Percentiles rank a stretch among this genome's conserved stretches.
phyloP scores from a whole-genome alignment of 2,113 vertebrate genomes.

The Tragelaphus strepsiceros region DNA sequence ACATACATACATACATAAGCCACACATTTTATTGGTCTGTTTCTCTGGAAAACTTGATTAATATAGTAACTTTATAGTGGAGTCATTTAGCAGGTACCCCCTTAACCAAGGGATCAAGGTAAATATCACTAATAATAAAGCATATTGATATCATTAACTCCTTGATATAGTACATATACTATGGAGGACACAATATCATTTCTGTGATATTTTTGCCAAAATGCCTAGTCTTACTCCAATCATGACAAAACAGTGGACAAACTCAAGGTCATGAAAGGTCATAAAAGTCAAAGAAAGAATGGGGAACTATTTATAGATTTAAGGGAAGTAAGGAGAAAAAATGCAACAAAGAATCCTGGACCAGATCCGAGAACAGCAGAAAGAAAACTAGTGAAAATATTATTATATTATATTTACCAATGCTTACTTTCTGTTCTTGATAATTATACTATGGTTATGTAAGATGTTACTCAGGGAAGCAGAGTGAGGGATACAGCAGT shows the following conservation, averaged over 20 bases:
- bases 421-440: not conserved
- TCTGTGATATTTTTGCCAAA: not conserved
- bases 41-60: conserved; percentile 10
- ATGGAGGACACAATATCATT: not conserved
- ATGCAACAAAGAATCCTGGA: not conserved
- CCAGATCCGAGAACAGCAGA: not conserved
- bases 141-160: not conserved
- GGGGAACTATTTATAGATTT: not conserved
- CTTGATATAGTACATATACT: not conserved
- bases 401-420: not conserved
- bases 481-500: not conserved
- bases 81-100: not conserved
- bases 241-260: not conserved
- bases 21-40: not conserved
- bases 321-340: not conserved
- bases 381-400: not conserved
- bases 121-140: not conserved
- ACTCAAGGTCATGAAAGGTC: not conserved
- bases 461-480: not conserved
- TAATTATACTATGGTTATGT: not conserved
- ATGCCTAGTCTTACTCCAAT: not conserved
- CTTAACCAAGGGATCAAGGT: not conserved
- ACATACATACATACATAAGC: not conserved
- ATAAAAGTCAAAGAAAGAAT: not conserved
- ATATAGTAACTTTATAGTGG: not conserved